Percentiles rank a stretch among this genome's conserved stretches.
phyloP scores from a whole-genome alignment of 2,888 invertebrate species.

The Caenorhabditis drosophilae region DNA sequence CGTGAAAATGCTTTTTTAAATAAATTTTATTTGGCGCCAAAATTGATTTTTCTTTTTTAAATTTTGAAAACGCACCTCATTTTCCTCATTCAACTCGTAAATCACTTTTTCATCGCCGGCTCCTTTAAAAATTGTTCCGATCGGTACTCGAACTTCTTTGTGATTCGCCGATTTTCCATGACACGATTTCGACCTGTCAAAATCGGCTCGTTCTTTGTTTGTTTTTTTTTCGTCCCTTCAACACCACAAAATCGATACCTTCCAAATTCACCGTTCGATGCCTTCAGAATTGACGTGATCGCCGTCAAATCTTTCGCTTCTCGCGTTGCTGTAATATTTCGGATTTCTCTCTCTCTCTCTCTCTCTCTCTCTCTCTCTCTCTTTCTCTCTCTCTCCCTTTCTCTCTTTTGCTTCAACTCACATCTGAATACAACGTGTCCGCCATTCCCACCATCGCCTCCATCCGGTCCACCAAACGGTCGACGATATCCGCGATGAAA shows the following conservation, averaged over 20 bases:
- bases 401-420: conserved; percentile 5
- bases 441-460: conserved; percentile 88
- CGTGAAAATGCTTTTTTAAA: too few relatives aligned
- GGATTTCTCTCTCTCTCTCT: conserved; percentile 4
- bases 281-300: conserved; percentile 48
- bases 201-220: not conserved
- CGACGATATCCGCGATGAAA: conserved; percentile 83
- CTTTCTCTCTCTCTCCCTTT: conserved; percentile 4
- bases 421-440: conserved; percentile 63
- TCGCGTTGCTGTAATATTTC: conserved; percentile 42
- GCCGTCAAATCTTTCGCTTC: conserved; percentile 57
- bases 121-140: conserved; percentile 52
- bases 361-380: conserved; percentile 16
- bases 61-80: conserved; percentile 33
- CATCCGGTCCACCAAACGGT: conserved; percentile 90
- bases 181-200: conserved; percentile 10
- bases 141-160: conserved; percentile 39
- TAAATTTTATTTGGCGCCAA: too few relatives aligned
- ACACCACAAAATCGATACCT: too few relatives aligned
- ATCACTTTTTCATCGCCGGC: conserved; percentile 9
- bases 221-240: too few relatives aligned
- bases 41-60: not conserved
- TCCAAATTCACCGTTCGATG: conserved; percentile 58
- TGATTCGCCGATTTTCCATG: conserved; percentile 51
- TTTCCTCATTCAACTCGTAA: conserved; percentile 33